A percentile compares a stretch with the other conserved stretches of the same genome.
These are phyloP conservation scores for Saimiri boliviensis DNA, from an alignment of 2,113 vertebrate genomes.

Conservation along the genomic window DNA sequence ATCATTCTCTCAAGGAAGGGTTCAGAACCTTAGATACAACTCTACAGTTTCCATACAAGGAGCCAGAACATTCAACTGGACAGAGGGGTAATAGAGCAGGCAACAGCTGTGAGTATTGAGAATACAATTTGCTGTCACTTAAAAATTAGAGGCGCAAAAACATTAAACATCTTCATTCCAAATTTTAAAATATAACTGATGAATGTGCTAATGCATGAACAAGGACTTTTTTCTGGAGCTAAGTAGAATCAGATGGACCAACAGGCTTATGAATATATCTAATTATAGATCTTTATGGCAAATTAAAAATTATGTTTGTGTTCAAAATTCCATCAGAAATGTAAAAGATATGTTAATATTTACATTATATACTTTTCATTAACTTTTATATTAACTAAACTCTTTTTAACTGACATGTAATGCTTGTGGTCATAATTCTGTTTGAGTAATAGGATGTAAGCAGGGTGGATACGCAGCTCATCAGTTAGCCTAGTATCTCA, in stretches of 20 bases:
- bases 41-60: conserved; percentile 94
- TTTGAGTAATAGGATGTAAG: conserved; percentile 67
- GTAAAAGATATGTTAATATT: conserved; percentile 62
- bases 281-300: conserved; percentile 71
- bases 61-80: conserved; percentile 87
- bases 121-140: conserved; percentile 43
- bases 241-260: conserved; percentile 72
- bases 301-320: conserved; percentile 71
- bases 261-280: conserved; percentile 71
- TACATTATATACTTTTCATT: conserved; percentile 57
- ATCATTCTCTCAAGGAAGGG: conserved; percentile 96
- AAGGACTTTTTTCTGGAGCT: conserved; percentile 59
- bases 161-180: conserved; percentile 65
- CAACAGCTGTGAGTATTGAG: conserved; percentile 90
- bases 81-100: conserved; percentile 85
- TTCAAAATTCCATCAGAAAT: conserved; percentile 69
- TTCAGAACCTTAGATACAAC: conserved; percentile 97
- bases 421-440: conserved; percentile 37
- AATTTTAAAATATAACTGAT: conserved; percentile 70
- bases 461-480: not conserved
- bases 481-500: not conserved
- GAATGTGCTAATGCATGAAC: conserved; percentile 67
- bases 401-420: conserved; percentile 1
- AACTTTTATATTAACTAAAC: conserved; percentile 53
- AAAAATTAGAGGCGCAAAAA: conserved; percentile 15